phyloP scores from a whole-genome alignment of 2,113 vertebrate species.

The Strix uralensis region DNA sequence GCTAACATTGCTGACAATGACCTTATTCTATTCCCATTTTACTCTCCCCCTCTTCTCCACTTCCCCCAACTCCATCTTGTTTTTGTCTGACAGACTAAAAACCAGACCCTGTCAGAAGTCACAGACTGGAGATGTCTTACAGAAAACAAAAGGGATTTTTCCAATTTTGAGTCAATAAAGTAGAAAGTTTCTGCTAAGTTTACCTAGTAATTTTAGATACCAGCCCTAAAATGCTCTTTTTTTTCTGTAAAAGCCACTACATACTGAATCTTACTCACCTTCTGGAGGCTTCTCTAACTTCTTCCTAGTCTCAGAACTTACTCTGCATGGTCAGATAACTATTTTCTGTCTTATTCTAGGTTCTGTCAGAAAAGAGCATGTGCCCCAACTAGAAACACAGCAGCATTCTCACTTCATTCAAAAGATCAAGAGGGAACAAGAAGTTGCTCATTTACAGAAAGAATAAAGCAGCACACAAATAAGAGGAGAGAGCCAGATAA shows the following conservation, averaged over 20 bases:
- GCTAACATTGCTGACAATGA: background rate
- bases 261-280: background rate
- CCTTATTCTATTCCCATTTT: background rate
- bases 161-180: background rate
- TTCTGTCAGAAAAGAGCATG: background rate
- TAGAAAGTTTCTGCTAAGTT: background rate
- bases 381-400: background rate
- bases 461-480: background rate
- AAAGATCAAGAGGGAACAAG: background rate
- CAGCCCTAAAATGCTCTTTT: rapidly evolving
- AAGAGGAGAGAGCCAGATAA: background rate
- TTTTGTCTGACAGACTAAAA: background rate
- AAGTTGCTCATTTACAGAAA: background rate
- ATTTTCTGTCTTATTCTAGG: background rate
- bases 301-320: background rate
- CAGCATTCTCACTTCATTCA: background rate
- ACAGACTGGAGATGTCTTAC: background rate
- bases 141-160: background rate
- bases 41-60: background rate
- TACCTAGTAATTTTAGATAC: background rate
- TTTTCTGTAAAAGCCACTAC: background rate
- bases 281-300: background rate
- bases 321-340: background rate
- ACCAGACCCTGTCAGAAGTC: background rate
- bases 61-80: background rate